A percentile compares a stretch with the other conserved stretches of the same genome.
phyloP scores from a whole-genome alignment of 2,888 invertebrate species.

The Galerucella calmariensis region DNA sequence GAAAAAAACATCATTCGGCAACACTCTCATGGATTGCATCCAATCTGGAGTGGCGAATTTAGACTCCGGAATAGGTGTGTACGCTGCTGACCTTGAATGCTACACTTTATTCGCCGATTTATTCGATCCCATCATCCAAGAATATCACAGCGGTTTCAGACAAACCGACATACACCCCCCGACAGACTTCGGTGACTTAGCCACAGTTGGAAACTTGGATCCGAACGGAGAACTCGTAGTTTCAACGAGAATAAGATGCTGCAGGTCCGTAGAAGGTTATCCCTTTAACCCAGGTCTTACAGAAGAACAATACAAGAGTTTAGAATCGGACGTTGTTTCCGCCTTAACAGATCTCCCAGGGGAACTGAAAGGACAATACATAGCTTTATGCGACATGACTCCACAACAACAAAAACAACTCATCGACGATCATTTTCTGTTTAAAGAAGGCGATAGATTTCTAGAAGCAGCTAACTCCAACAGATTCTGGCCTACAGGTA shows the following conservation, averaged over 20 bases:
- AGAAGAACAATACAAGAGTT: conserved; percentile 72
- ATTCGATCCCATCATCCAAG: conserved; percentile 76
- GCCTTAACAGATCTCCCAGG: conserved; percentile 62
- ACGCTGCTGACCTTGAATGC: conserved; percentile 77
- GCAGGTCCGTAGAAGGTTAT: conserved; percentile 71
- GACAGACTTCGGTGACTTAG: conserved; percentile 72
- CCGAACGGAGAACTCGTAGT: conserved; percentile 71
- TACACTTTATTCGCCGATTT: conserved; percentile 73
- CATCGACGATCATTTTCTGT: conserved; percentile 96
- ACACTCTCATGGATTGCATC: conserved; percentile 73
- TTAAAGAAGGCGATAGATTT: conserved; percentile 94
- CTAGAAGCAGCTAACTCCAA: conserved; percentile 91
- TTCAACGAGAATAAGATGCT: conserved; percentile 76
- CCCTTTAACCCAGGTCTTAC: conserved; percentile 78
- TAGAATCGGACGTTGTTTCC: conserved; percentile 68
- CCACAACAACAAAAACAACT: conserved; percentile 93
- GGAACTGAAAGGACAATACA: conserved; percentile 92
- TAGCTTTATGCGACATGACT: conserved; percentile 91
- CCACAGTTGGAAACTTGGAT: conserved; percentile 69
- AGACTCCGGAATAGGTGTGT: conserved; percentile 74
- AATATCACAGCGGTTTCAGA: conserved; percentile 74
- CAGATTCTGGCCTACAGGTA: conserved; percentile 92
- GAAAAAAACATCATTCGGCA: conserved; percentile 70
- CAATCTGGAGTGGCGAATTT: conserved; percentile 75
- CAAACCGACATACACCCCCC: conserved; percentile 70